Percentiles rank a stretch among this genome's conserved stretches.
Evolutionary conservation across 2,113 vertebrate genomes (phyloP).

Genomic region (Nesogale talazaci): DNA sequence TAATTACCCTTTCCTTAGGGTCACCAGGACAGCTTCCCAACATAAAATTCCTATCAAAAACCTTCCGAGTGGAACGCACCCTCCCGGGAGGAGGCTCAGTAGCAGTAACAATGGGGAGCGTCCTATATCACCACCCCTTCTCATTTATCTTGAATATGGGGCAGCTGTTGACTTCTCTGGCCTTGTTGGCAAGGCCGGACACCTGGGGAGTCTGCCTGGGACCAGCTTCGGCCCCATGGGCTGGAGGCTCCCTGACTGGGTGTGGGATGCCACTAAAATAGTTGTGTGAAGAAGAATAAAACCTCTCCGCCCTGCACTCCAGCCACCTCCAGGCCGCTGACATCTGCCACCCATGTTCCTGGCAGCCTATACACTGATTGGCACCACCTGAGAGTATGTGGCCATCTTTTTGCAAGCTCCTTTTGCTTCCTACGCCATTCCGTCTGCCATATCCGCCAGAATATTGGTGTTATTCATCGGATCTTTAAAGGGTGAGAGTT

Average conservation of each 20-base stretch:
- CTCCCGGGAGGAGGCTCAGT: constrained; percentile 22
- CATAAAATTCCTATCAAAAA: constrained; percentile 47
- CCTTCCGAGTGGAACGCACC: not conserved
- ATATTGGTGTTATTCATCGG: not conserved
- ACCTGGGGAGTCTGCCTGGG: not conserved
- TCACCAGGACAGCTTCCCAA: constrained; percentile 10
- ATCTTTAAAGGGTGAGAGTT: not conserved
- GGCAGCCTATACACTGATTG: not conserved
- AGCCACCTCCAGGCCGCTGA: not conserved
- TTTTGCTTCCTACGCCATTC: not conserved
- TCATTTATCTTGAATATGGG: constrained; percentile 40
- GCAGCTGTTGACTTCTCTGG: constrained; percentile 37
- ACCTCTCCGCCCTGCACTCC: not conserved
- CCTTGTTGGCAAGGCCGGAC: not conserved
- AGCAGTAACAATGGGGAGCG: not conserved
- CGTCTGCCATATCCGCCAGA: not conserved
- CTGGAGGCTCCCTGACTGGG: not conserved
- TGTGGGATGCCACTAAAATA: not conserved
- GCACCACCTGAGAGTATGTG: not conserved
- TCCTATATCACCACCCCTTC: not conserved
- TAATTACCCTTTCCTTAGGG: constrained; percentile 46
- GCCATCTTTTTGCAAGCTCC: not conserved
- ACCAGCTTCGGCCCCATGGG: not conserved
- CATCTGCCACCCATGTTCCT: not conserved
- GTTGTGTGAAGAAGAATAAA: not conserved